Evolutionary conservation across 2,113 vertebrate species (phyloP).

Genomic region (Caretta caretta): DNA sequence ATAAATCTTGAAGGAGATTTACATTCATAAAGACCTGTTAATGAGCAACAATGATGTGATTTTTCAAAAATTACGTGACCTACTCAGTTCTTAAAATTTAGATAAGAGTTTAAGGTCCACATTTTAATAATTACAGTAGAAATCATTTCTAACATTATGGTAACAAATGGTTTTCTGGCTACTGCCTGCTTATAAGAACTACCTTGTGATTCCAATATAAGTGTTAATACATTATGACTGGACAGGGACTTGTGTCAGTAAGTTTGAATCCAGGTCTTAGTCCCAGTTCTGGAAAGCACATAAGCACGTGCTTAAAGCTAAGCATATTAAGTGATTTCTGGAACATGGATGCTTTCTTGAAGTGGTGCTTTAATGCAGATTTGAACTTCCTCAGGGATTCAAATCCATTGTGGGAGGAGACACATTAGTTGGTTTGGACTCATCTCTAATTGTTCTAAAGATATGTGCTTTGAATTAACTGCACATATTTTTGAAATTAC

Average conservation of each 20-base stretch:
- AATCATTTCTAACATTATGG: background rate
- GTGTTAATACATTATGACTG: fast-evolving
- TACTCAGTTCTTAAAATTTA: slow-evolving; percentile 62
- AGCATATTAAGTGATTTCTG: background rate
- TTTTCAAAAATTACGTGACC: slow-evolving; percentile 58
- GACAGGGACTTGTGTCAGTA: background rate
- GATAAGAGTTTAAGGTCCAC: slow-evolving; percentile 48
- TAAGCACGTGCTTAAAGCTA: background rate
- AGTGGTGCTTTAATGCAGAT: background rate
- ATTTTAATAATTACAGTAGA: slow-evolving; percentile 68
- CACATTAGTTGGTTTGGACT: background rate
- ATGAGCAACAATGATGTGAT: slow-evolving; percentile 66
- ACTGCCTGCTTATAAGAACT: background rate
- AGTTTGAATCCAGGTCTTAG: background rate
- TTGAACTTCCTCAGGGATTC: background rate
- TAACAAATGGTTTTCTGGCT: slow-evolving; percentile 26
- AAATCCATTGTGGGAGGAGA: background rate
- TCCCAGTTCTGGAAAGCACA: background rate
- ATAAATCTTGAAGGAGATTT: slow-evolving; percentile 73
- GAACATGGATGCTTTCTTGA: background rate
- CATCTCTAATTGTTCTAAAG: background rate
- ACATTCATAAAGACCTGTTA: slow-evolving; percentile 45
- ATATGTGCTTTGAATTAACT: slow-evolving; percentile 26
- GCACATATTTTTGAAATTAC: slow-evolving; percentile 22
- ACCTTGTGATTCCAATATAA: slow-evolving; percentile 21